A percentile compares a stretch with the other conserved stretches of the same genome.
phyloP scores from a whole-genome alignment of 2,888 invertebrate species.

The Phyto melanocephala region DNA sequence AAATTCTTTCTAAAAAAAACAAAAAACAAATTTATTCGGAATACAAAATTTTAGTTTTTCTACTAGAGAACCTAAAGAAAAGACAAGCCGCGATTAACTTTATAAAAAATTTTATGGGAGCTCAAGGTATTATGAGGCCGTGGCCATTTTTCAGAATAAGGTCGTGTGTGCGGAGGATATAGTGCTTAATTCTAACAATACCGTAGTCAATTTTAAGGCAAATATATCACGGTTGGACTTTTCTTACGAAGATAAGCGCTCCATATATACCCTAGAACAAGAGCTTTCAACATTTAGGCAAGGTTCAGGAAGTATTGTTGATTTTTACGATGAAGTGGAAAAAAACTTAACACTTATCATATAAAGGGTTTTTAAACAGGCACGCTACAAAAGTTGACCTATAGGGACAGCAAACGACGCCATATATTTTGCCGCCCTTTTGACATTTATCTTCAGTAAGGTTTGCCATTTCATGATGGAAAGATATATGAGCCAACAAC shows the following conservation, averaged over 20 bases:
- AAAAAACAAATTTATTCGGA: not conserved
- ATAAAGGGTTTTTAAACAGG: too few species aligned
- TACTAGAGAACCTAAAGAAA: constrained; percentile 37
- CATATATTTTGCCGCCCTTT: too few species aligned
- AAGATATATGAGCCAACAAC: too few species aligned
- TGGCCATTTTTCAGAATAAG: constrained; percentile 3
- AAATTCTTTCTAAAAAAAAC: not conserved
- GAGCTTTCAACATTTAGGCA: constrained; percentile 34
- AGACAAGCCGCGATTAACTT: constrained; percentile 35
- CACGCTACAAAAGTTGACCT: too few species aligned
- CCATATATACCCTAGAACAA: constrained; percentile 26
- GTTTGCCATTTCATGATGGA: too few species aligned
- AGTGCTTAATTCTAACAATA: constrained; percentile 32
- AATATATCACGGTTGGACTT: not conserved
- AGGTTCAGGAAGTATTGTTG: constrained; percentile 11
- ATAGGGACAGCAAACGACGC: too few species aligned
- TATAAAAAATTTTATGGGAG: constrained; percentile 19
- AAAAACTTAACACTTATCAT: not conserved
- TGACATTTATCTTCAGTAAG: too few species aligned
- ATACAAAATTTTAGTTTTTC: constrained; percentile 37
- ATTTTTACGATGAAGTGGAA: constrained; percentile 25
- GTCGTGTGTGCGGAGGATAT: constrained; percentile 11
- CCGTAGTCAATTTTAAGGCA: constrained; percentile 34
- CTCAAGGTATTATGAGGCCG: constrained; percentile 25
- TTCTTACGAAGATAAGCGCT: constrained; percentile 15